Evolutionary conservation across 2,113 vertebrate species (phyloP).

Genomic region (Urocolius indicus): DNA sequence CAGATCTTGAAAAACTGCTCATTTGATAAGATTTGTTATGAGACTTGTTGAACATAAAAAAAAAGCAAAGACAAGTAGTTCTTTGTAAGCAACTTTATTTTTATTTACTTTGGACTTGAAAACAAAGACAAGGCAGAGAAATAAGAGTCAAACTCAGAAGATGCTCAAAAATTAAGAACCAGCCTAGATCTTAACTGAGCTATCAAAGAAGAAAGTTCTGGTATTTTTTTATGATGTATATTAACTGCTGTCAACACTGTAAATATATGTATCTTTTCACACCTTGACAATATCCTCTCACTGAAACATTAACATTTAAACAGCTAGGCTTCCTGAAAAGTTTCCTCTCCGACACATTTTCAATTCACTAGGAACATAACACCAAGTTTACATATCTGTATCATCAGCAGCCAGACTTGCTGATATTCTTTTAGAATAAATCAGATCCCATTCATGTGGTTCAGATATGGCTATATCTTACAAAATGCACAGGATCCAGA

Average conservation of each 20-base stretch:
- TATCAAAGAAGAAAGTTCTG: background rate
- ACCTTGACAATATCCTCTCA: background rate
- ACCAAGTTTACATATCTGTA: background rate
- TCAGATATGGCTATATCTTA: background rate
- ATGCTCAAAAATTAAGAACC: background rate
- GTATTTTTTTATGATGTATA: background rate
- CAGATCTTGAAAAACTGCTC: background rate
- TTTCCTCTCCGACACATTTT: background rate
- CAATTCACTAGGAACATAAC: background rate
- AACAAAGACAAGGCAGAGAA: background rate
- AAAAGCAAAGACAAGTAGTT: background rate
- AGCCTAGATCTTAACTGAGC: background rate
- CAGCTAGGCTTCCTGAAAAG: background rate
- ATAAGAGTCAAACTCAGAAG: background rate
- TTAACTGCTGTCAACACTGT: background rate
- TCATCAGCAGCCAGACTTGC: background rate
- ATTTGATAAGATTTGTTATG: background rate
- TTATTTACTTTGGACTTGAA: background rate
- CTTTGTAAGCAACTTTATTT: background rate
- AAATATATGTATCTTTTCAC: background rate
- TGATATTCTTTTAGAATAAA: background rate
- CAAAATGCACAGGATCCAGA: background rate
- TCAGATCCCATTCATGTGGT: background rate
- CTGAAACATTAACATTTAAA: background rate
- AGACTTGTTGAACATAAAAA: background rate